Base-by-base conservation (phyloP, 1,140 invertebrate genomes). In the Drosophila trapezifrons region DNA sequence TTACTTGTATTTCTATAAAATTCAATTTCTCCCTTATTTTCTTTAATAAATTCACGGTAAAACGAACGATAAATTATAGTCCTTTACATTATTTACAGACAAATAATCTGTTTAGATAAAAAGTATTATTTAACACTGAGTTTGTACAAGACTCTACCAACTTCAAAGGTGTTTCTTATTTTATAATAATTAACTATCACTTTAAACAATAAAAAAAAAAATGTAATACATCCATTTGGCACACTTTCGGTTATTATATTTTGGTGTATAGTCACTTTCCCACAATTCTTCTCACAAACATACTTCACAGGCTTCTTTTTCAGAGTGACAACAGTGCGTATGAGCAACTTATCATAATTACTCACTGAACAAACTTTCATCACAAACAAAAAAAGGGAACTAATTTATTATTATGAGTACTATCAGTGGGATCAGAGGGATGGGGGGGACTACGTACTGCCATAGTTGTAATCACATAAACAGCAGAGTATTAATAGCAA, bases 391-490 rank as follows among this genome's bases (percentile, higher is more conserved):
- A 69, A 38, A 42, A n/a, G n/a, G n/a, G n/a, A n/a, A n/a, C n/a
- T n/a, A n/a, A n/a, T n/a, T n/a, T n/a, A n/a, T n/a, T n/a, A n/a
- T n/a, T n/a, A n/a, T n/a, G n/a, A n/a, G n/a, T n/a, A n/a, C n/a
- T n/a, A n/a, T n/a, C n/a, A n/a, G n/a, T n/a, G n/a, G n/a, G n/a
- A n/a, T n/a, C n/a, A n/a, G n/a, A n/a, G n/a, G n/a, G n/a, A n/a
- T n/a, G n/a, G n/a, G n/a, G n/a, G n/a, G n/a, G 32, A 43, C 22
- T 79, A 87, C 84, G 51, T 87, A 87, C 84, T 89, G 56, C 80
- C 84, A 83, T 89, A 74, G 70, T 87, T 87, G 85, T 89, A 84
- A 89, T 87, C 84, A 80, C 84, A 87, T 72, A 87, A 75, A 59
- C 84, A 87, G 70, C 84, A 89, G 60, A 87, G 79, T 67, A 87